Evolutionary conservation across 2,888 invertebrate species (phyloP).

Genomic region (Scotopteryx bipunctaria): DNA sequence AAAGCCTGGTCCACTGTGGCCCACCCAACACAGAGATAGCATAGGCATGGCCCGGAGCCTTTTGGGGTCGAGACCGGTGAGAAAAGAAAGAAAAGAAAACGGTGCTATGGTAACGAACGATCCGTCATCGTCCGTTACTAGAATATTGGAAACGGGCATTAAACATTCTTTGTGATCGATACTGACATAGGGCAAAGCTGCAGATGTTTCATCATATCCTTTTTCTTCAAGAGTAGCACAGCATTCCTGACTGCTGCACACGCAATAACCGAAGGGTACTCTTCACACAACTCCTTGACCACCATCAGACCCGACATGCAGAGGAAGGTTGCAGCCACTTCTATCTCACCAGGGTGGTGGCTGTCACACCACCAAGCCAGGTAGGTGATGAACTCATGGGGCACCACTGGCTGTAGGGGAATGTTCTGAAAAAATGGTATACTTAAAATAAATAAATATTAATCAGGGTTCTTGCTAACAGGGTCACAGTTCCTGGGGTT

Average conservation of each 20-base stretch:
- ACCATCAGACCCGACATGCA: slow-evolving; percentile 62
- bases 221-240: slow-evolving; percentile 51
- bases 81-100: too few relatives aligned
- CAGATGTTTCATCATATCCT: slow-evolving; percentile 44
- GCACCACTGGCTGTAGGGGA: slow-evolving; percentile 59
- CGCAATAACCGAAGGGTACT: slow-evolving; percentile 63
- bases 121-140: too few relatives aligned
- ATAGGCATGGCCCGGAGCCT: too few relatives aligned
- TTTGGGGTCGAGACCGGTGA: too few relatives aligned
- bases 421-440: slow-evolving; percentile 59
- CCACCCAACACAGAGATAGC: too few relatives aligned
- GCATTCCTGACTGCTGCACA: slow-evolving; percentile 61
- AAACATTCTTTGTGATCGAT: background rate
- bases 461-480: too few relatives aligned
- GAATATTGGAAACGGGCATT: background rate
- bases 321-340: slow-evolving; percentile 64
- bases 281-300: slow-evolving; percentile 49
- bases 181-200: slow-evolving; percentile 56
- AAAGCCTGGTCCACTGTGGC: too few relatives aligned
- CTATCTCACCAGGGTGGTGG: slow-evolving; percentile 51
- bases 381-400: slow-evolving; percentile 66
- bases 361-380: slow-evolving; percentile 62
- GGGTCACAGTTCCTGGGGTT: too few relatives aligned
- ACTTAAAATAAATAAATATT: too few relatives aligned
- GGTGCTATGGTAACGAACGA: too few relatives aligned